Evolutionary conservation across 2,113 vertebrate genomes (phyloP).

Genomic region (Psettodes erumei): DNA sequence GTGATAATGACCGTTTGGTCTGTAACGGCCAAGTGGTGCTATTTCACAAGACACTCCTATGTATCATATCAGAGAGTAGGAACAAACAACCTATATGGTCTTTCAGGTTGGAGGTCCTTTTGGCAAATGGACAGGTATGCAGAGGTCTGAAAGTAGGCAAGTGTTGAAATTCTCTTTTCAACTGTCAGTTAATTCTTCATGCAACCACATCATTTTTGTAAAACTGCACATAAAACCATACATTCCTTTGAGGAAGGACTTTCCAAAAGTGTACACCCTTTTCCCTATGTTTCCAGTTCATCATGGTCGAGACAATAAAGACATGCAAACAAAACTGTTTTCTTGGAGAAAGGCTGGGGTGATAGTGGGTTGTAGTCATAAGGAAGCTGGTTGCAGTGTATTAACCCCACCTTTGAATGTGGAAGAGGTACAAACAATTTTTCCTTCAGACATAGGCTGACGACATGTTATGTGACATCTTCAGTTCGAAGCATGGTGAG

Average conservation of each 20-base stretch:
- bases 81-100: too few species aligned
- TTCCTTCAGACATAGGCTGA: background rate
- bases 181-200: too few species aligned
- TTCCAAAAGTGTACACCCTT: background rate
- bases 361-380: too few species aligned
- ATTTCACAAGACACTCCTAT: background rate
- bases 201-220: too few species aligned
- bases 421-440: background rate
- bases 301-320: background rate
- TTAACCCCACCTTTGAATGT: too few species aligned
- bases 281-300: background rate
- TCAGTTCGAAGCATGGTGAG: background rate
- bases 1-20: background rate
- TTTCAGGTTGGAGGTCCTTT: too few species aligned
- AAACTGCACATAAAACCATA: background rate
- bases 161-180: too few species aligned
- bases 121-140: too few species aligned
- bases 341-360: too few species aligned
- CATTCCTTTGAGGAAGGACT: background rate
- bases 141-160: too few species aligned
- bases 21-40: background rate
- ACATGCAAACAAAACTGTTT: background rate
- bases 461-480: background rate
- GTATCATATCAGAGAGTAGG: background rate
- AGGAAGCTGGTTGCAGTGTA: too few species aligned